These are phyloP conservation scores for Acromyrmex heyeri DNA, from an alignment of 1,140 invertebrate genomes.

Conservation along the genomic window DNA sequence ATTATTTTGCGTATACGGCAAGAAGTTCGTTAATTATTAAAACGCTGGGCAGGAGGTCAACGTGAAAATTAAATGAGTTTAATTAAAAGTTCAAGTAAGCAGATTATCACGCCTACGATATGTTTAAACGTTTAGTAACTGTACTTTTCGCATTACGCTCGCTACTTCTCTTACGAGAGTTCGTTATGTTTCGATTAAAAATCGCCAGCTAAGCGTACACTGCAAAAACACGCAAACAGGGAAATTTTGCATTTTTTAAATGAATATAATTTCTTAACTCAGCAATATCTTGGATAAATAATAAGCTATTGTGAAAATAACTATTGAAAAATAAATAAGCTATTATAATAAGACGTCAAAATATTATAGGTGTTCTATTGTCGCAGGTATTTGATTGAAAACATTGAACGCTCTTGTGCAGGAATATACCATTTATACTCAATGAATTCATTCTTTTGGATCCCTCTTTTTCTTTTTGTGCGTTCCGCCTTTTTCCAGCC, in stretches of 20 bases:
- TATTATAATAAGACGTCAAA: constrained; percentile 3
- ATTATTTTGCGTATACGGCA: not conserved
- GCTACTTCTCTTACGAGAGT: not conserved
- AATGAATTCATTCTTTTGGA: constrained; percentile 13
- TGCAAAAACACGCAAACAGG: constrained; percentile 17
- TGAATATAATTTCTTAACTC: not conserved
- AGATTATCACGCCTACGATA: constrained; percentile 40
- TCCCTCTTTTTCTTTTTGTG: constrained; percentile 31
- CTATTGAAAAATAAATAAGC: not conserved
- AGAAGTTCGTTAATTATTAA: constrained; percentile 28
- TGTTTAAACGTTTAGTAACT: constrained; percentile 13
- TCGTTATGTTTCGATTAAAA: constrained; percentile 43
- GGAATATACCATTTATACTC: constrained; percentile 16
- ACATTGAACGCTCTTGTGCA: not conserved
- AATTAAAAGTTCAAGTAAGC: constrained; percentile 36
- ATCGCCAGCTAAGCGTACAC: constrained; percentile 28
- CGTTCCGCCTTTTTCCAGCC: constrained; percentile 39
- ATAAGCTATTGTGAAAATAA: no score
- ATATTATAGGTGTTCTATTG: not conserved
- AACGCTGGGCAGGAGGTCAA: not conserved
- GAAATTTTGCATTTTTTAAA: constrained; percentile 26
- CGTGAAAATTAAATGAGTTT: constrained; percentile 49
- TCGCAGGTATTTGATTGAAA: constrained; percentile 20
- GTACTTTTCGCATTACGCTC: constrained; percentile 8
- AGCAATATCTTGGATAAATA: not conserved